A percentile compares a stretch with the other conserved stretches of the same genome.
These are phyloP conservation scores for Amphimallon solstitiale DNA, from an alignment of 2,888 invertebrate genomes.

Conservation along the genomic window DNA sequence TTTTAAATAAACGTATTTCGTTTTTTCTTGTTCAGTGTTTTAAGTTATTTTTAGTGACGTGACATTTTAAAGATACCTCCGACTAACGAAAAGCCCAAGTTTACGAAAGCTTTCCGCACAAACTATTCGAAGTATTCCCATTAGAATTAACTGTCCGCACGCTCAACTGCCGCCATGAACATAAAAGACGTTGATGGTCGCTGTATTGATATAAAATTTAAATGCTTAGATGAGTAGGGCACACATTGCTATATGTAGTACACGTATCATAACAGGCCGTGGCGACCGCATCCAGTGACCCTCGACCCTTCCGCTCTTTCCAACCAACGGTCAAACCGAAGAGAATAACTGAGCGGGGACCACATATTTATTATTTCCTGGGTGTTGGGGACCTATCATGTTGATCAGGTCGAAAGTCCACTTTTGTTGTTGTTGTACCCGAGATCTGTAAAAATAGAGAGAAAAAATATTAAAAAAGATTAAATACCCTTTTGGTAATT, in stretches of 20 bases:
- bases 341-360: slow-evolving; percentile 45
- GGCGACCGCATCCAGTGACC: slow-evolving; percentile 45
- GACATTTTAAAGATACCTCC: too few species aligned
- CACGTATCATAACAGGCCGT: slow-evolving; percentile 31
- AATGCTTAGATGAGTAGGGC: slow-evolving; percentile 43
- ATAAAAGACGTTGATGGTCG: slow-evolving; percentile 27
- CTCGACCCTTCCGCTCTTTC: slow-evolving; percentile 47
- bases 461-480: slow-evolving; percentile 49
- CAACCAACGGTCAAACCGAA: slow-evolving; percentile 48
- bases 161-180: slow-evolving; percentile 20
- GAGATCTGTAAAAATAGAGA: slow-evolving; percentile 53
- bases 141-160: slow-evolving; percentile 23
- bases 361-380: slow-evolving; percentile 55
- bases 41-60: background rate
- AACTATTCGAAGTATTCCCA: slow-evolving; percentile 24
- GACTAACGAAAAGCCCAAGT: background rate
- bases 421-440: slow-evolving; percentile 49
- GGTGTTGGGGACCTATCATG: slow-evolving; percentile 33
- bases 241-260: slow-evolving; percentile 43
- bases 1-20: too few species aligned
- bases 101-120: background rate
- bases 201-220: slow-evolving; percentile 36
- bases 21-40: background rate
- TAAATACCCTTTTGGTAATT: slow-evolving; percentile 49
- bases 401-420: slow-evolving; percentile 46